Evolutionary conservation across 2,888 invertebrate genomes (phyloP).

Genomic region (Diaprepes abbreviatus): DNA sequence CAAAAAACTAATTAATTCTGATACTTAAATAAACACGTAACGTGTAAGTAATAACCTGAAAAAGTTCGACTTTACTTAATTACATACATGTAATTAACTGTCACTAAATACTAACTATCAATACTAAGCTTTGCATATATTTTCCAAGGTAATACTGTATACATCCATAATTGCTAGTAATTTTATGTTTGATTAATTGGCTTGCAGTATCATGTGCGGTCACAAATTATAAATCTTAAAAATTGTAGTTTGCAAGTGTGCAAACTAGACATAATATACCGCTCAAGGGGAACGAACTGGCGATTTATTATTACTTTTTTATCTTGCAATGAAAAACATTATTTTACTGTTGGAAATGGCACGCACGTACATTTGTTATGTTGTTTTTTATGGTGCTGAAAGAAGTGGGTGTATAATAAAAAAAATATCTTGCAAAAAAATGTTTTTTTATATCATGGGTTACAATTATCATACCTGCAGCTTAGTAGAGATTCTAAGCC

Average conservation of each 20-base stretch:
- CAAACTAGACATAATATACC: conserved; percentile 39
- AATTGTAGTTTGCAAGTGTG: conserved; percentile 26
- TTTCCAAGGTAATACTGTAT: conserved; percentile 1
- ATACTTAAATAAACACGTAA: neutral
- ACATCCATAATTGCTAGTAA: conserved; percentile 31
- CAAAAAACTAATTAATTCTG: neutral
- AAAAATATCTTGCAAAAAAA: too few relatives aligned
- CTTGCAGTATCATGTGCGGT: conserved; percentile 17
- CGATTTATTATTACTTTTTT: conserved; percentile 32
- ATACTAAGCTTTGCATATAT: neutral
- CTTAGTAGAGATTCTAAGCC: too few relatives aligned
- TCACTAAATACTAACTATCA: neutral
- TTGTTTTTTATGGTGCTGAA: too few relatives aligned
- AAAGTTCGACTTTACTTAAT: neutral
- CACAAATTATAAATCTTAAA: conserved; percentile 38
- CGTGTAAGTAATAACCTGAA: neutral
- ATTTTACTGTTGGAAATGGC: neutral
- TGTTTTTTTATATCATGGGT: too few relatives aligned
- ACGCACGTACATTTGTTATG: too few relatives aligned
- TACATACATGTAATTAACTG: neutral
- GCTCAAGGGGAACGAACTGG: conserved; percentile 23
- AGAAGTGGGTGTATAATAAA: too few relatives aligned
- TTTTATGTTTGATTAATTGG: conserved; percentile 38
- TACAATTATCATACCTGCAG: too few relatives aligned
- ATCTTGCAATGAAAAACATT: neutral